Percentiles rank a stretch among this genome's conserved stretches.
Evolutionary conservation across 1,140 invertebrate species (phyloP).

Genomic region (Zaprionus lachaisei): DNA sequence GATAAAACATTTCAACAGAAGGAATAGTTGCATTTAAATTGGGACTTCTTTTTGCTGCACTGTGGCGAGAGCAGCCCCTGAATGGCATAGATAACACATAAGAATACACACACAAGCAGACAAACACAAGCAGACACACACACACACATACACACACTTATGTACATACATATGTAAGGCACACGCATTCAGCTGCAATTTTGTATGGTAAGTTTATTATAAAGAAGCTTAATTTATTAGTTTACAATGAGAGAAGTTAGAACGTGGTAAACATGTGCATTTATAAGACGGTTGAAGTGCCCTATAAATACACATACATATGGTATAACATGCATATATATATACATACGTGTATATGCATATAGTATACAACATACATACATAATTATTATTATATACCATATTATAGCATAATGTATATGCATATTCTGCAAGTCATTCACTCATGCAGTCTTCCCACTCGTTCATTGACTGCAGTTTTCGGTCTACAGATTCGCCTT

Average conservation of each 20-base stretch:
- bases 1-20: conserved; percentile 34
- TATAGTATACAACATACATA: too few species aligned
- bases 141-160: neutral
- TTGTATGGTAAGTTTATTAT: neutral
- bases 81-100: conserved; percentile 17
- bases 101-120: neutral
- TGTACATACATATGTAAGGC: neutral
- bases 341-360: too few species aligned
- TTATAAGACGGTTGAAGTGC: too few species aligned
- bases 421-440: neutral
- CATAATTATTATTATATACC: neutral
- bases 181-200: neutral
- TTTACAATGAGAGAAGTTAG: too few species aligned
- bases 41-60: neutral
- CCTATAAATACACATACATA: too few species aligned
- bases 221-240: neutral
- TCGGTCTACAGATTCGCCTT: neutral
- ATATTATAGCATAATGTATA: neutral
- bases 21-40: conserved; percentile 39
- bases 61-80: neutral
- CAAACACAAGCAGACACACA: neutral
- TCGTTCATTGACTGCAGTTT: conserved; percentile 5
- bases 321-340: too few species aligned
- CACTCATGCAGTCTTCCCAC: neutral
- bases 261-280: too few species aligned